Evolutionary conservation across 2,888 invertebrate genomes (phyloP).

Genomic region (Fabriciana adippe): DNA sequence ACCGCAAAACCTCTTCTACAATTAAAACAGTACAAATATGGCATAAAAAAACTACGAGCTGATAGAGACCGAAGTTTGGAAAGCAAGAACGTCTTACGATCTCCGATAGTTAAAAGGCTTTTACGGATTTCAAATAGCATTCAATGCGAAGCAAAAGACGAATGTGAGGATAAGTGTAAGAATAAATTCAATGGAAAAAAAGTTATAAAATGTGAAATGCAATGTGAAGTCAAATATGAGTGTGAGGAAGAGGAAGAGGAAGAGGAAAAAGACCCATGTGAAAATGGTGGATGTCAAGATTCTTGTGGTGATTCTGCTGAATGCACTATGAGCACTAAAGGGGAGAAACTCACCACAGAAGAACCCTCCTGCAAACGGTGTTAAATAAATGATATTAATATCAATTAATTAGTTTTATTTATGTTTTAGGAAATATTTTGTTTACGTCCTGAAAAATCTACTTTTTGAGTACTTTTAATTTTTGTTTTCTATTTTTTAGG

Average conservation of each 20-base stretch:
- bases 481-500: too few species aligned
- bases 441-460: too few species aligned
- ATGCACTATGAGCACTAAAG: conserved; percentile 36
- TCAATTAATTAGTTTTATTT: too few species aligned
- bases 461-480: too few species aligned
- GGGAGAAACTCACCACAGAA: conserved; percentile 29
- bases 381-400: background rate
- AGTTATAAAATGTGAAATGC: conserved; percentile 42
- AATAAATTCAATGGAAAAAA: conserved; percentile 36
- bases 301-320: conserved; percentile 40
- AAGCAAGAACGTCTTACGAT: conserved; percentile 36
- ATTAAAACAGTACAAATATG: conserved; percentile 12
- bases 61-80: conserved; percentile 2
- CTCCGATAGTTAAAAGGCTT: conserved; percentile 51
- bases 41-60: conserved; percentile 11
- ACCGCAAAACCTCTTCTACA: conserved; percentile 19
- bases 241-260: conserved; percentile 45
- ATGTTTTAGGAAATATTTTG: too few species aligned
- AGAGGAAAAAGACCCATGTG: conserved; percentile 38
- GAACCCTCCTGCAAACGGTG: conserved; percentile 29
- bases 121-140: conserved; percentile 47
- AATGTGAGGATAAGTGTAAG: conserved; percentile 49
- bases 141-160: conserved; percentile 49
- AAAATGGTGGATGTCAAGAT: conserved; percentile 28
- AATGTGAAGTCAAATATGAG: conserved; percentile 48